Evolutionary conservation across 2,113 vertebrate genomes (phyloP), one percentile per base, ranked within the genome.

Genomic region (Pollachius pollachius): DNA sequence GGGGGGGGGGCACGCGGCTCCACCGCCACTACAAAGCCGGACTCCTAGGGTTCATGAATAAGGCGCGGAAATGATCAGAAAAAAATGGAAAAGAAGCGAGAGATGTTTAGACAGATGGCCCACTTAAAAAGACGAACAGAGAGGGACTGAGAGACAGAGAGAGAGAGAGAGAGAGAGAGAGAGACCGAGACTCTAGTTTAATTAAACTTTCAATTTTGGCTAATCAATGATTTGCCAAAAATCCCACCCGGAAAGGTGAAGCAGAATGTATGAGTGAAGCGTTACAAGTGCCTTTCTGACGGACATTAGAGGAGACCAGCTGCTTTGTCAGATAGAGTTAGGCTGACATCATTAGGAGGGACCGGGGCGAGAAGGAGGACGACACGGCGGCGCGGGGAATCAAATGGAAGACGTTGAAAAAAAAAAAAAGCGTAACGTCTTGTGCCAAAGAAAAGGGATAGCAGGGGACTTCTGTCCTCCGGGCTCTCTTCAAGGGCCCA

Each of bases 31-130:
- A 99, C 97, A 99, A 99, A 99, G 96, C 92, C 91, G 95, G 92
- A 95, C 96, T 96, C 97, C 97, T 93, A 97, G 91, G 95, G 97
- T 89, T 98, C 96, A 97, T 99, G 97, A 99, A 98, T 98, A 98
- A 96, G 95, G 96, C 92, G 94, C 96, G 96, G 96, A 98, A 98
- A 99, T 99, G 95, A 98, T 99, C 96, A 98, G 95, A 94, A 95
- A 93, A 96, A 94, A 95, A 93, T 78, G 83, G 83, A 84, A 88
- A 84, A 86, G 81, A 87, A 94, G 88, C 88, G 92, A 92, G 94
- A 95, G 93, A 97, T 98, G 96, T 98, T 99, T 99, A 96, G 96
- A 98, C 97, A 99, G 97, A 99, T 99, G 97, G 97, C 93, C 95
- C 95, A 97, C 95, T 99, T 97, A 96, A 98, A 98, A 97, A 93